phyloP scores from a whole-genome alignment of 2,888 invertebrate species.

The Agrotis segetum region DNA sequence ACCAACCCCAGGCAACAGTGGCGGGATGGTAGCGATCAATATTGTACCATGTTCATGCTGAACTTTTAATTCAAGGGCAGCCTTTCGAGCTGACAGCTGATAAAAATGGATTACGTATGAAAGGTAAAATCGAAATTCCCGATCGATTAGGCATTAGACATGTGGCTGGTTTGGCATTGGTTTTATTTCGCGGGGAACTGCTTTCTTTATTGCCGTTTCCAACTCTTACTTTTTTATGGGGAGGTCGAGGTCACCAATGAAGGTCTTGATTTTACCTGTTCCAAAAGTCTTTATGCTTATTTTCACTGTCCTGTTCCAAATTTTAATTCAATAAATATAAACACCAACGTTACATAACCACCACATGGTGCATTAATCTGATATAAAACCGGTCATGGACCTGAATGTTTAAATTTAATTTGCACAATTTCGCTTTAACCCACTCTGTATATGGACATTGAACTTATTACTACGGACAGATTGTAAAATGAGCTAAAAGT shows the following conservation, averaged over 20 bases:
- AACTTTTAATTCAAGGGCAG: slow-evolving; percentile 77
- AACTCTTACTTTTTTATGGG: background rate
- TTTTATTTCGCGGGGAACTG: slow-evolving; percentile 16
- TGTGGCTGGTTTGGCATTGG: slow-evolving; percentile 16
- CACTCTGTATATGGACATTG: slow-evolving; percentile 30
- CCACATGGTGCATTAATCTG: slow-evolving; percentile 19
- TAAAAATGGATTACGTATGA: slow-evolving; percentile 56
- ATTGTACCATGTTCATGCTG: slow-evolving; percentile 70
- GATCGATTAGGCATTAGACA: slow-evolving; percentile 40
- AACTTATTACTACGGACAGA: slow-evolving; percentile 33
- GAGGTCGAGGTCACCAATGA: slow-evolving; percentile 14
- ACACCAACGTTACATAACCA: slow-evolving; percentile 25
- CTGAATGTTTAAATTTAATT: slow-evolving; percentile 20
- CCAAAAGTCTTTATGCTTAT: background rate
- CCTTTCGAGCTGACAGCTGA: slow-evolving; percentile 52
- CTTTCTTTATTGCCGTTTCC: slow-evolving; percentile 10
- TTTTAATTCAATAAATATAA: slow-evolving; percentile 7
- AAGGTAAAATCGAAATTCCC: slow-evolving; percentile 35
- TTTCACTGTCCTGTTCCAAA: background rate
- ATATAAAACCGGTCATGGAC: slow-evolving; percentile 40
- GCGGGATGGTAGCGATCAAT: slow-evolving; percentile 78
- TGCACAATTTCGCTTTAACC: slow-evolving; percentile 22
- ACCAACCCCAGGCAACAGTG: slow-evolving; percentile 64
- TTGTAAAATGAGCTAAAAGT: slow-evolving; percentile 16
- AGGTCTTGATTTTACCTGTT: slow-evolving; percentile 1